Conservation (phyloP, 2,888 invertebrate genomes). For the Parnassius mnemosyne region DNA sequence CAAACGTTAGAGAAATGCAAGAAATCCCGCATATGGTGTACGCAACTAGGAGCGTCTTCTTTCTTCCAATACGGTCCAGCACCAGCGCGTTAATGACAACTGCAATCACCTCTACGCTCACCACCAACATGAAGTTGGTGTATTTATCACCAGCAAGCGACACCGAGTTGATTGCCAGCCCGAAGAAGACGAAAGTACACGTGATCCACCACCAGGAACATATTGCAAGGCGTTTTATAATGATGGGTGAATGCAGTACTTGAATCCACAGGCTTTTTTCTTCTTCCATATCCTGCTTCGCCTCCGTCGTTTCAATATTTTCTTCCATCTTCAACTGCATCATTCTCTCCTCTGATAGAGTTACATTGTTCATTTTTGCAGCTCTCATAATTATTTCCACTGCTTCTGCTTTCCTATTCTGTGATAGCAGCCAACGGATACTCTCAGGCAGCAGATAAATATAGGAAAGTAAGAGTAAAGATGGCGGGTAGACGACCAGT, state of each 20-base stretch:
- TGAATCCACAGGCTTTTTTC: constrained; percentile 57
- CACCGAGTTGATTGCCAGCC: constrained; percentile 88
- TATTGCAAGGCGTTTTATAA: constrained; percentile 63
- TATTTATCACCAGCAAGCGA: constrained; percentile 88
- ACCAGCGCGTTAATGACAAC: constrained; percentile 83
- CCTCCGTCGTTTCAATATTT: constrained; percentile 45
- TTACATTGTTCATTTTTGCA: constrained; percentile 82
- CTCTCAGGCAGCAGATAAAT: constrained; percentile 87
- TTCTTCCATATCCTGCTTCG: constrained; percentile 43
- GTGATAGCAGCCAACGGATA: constrained; percentile 87
- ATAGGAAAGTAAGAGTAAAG: constrained; percentile 83
- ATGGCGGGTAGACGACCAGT: constrained; percentile 85
- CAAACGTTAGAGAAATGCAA: constrained; percentile 75
- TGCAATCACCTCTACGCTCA: constrained; percentile 86
- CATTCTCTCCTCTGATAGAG: constrained; percentile 67
- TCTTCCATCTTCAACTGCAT: constrained; percentile 60
- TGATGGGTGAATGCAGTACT: constrained; percentile 63
- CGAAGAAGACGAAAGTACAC: constrained; percentile 90
- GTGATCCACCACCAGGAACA: constrained; percentile 87
- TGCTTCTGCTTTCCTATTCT: constrained; percentile 84
- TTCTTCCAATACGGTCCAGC: constrained; percentile 83
- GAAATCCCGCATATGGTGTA: constrained; percentile 79
- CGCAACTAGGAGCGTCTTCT: constrained; percentile 80
- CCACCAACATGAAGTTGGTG: constrained; percentile 86
- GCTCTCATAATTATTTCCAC: constrained; percentile 82